A percentile compares a stretch with the other conserved stretches of the same genome.
Evolutionary conservation across 2,888 invertebrate genomes (phyloP).

Genomic region (Hydriomena furcata): DNA sequence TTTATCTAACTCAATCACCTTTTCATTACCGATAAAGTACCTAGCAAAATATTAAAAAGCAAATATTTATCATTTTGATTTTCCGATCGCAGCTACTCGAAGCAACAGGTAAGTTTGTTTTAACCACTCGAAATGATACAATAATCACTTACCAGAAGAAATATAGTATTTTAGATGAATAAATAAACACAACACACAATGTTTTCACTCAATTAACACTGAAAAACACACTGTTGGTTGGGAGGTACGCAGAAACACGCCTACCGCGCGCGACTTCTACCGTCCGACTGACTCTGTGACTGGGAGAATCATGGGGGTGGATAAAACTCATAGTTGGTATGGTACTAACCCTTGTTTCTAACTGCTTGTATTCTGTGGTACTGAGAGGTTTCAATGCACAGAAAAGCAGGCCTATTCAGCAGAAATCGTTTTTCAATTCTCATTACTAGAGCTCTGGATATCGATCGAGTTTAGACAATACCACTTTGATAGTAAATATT

Average conservation of each 20-base stretch:
- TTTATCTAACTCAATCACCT: not conserved
- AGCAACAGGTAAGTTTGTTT: constrained; percentile 14
- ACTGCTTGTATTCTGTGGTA: not conserved
- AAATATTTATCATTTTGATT: constrained; percentile 9
- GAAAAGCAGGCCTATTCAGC: too few species aligned
- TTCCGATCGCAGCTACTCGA: constrained; percentile 2
- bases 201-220: constrained; percentile 22
- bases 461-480: too few species aligned
- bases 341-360: too few species aligned
- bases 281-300: constrained; percentile 18
- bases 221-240: constrained; percentile 16
- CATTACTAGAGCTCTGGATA: too few species aligned
- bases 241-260: not conserved
- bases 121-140: not conserved
- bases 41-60: not conserved
- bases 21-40: constrained; percentile 1
- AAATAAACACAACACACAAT: constrained; percentile 13
- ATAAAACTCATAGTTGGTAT: not conserved
- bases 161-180: not conserved
- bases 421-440: too few species aligned
- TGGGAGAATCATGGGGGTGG: constrained; percentile 2
- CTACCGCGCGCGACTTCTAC: not conserved
- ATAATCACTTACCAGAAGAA: constrained; percentile 16
- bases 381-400: too few species aligned
- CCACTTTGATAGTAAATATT: too few species aligned